Evolutionary conservation across 2,113 vertebrate genomes (phyloP), one percentile per base, ranked within the genome.

Genomic region (Dipodomys stephensi): DNA sequence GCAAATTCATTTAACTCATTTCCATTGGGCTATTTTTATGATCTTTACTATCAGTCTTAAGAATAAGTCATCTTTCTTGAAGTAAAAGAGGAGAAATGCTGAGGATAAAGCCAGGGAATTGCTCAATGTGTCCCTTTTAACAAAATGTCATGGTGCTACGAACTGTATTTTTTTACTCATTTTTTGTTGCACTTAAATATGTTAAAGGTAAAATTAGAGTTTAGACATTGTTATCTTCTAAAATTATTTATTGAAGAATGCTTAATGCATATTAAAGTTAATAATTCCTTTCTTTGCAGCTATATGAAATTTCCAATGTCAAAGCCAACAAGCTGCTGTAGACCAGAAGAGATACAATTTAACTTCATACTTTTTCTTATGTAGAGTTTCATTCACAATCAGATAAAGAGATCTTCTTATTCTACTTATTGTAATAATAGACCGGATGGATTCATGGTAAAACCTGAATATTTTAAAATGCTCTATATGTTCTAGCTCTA

Each of bases 391-490:
- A 97, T 97, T 97, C 95, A 96, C 95, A 97, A 96, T 73, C 92
- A 97, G 90, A 96, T 95, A 97, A 96, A 97, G 95, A 94, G 96
- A 96, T 96, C 93, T 93, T 96, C 92, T 83, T 97, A 96, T 96
- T 92, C 82, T 97, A 97, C 92, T 95, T 96, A 97, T 96, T 97
- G 95, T 96, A 96, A 97, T 97, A 97, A 97, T 97, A 97, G 95
- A 97, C 96, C 92, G 95, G 96, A 97, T 96, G 95, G 94, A 97
- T 97, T 97, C 97, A 96, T 97, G 96, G 93, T 97, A 93, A 95
- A 96, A 97, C 95, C 87, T 97, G 97, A 96, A 96, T 97, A 97
- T 97, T 97, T 97, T 97, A 95, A 97, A 97, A 93, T 97, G 95
- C 96, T 96, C 95, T 97, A 96, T 96, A 95, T 97, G 95, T 97